Evolutionary conservation across 2,113 vertebrate genomes (phyloP).

Genomic region (Scopus umbretta): DNA sequence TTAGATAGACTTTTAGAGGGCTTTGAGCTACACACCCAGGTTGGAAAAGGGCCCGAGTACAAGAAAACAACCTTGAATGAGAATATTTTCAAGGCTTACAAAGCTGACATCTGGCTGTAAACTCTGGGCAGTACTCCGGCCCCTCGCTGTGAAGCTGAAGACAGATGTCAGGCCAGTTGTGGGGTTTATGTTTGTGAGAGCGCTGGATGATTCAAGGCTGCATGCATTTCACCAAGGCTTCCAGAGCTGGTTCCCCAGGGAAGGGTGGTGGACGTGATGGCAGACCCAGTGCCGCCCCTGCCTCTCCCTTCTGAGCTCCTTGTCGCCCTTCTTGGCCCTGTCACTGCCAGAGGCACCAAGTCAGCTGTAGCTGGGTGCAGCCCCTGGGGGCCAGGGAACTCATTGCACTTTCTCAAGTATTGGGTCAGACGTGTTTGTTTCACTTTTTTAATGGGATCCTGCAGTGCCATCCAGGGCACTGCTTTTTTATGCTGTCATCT

Average conservation of each 20-base stretch:
- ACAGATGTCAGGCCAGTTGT: not conserved
- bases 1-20: not conserved
- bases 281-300: not conserved
- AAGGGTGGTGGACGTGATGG: not conserved
- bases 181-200: not conserved
- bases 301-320: not conserved
- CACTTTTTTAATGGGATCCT: not conserved
- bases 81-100: conserved; percentile 2
- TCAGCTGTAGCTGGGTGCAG: fast-evolving
- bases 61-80: not conserved
- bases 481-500: not conserved
- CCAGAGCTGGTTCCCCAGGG: not conserved
- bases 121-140: not conserved
- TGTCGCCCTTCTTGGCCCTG: fast-evolving
- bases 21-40: not conserved
- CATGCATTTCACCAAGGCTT: not conserved
- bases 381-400: fast-evolving
- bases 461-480: not conserved
- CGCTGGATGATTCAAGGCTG: not conserved
- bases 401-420: not conserved
- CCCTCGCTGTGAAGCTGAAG: conserved; percentile 6
- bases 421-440: not conserved
- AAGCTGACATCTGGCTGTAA: conserved; percentile 6
- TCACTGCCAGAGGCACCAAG: not conserved
- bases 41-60: not conserved